Evolutionary conservation across 2,888 invertebrate species (phyloP).

Genomic region (Prenolepis imparis): DNA sequence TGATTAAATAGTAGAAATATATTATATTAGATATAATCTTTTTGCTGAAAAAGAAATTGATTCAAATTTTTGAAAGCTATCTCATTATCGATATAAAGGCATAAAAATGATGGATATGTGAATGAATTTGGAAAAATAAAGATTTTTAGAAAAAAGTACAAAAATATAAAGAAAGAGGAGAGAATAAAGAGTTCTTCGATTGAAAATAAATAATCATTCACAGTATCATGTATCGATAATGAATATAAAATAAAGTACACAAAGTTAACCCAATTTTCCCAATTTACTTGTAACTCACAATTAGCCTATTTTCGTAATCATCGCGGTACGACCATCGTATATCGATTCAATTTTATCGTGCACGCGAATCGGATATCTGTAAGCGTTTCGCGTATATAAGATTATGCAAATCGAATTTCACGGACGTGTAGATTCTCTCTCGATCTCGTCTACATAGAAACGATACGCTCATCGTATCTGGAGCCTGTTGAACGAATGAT

Average conservation of each 20-base stretch:
- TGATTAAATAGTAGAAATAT: not conserved
- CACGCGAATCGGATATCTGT: not conserved
- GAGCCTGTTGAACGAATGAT: not conserved
- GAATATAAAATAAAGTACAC: not conserved
- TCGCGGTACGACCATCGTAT: not conserved
- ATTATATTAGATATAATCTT: not conserved
- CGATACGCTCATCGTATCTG: slow-evolving; percentile 1
- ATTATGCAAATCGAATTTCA: slow-evolving; percentile 39
- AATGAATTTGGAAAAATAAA: not conserved
- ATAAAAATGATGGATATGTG: not conserved
- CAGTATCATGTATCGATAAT: not conserved
- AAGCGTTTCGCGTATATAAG: slow-evolving; percentile 19
- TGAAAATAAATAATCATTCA: not conserved
- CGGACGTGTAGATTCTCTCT: not conserved
- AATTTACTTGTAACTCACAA: not conserved
- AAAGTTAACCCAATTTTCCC: not conserved
- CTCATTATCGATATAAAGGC: not conserved
- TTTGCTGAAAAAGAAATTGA: not conserved
- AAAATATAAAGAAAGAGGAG: not conserved
- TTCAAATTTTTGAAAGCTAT: not conserved
- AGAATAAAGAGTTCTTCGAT: not conserved
- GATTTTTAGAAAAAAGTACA: not conserved
- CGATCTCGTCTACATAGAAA: not conserved
- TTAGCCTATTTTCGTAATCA: slow-evolving; percentile 4
- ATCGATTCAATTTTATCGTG: slow-evolving; percentile 5